Base-by-base conservation (phyloP, 2,888 invertebrate genomes). In the Pandemis corylana region DNA sequence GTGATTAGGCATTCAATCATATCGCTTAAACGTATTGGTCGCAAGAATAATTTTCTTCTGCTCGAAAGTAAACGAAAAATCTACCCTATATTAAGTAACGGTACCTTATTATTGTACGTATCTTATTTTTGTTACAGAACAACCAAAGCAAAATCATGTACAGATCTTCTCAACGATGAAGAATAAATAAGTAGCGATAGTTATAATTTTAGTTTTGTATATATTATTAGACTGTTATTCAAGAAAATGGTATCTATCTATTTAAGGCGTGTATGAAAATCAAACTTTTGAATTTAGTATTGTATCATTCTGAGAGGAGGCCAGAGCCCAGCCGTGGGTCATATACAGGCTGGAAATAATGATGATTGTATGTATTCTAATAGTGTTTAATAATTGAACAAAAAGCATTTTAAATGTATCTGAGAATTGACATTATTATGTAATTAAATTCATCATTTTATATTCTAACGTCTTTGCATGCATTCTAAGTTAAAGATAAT, bases 91-190 rank as follows among this genome's bases (percentile, higher is more conserved):
- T 36, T 36, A 36, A 4, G 28, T 49, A 49, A 12, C 46, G 13
- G 51, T 51, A 51, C 5, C n/a, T 51, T 13, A 13, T 20, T 20
- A 20, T 20, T 20, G 20, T 20, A 51, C n/a, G 13, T n/a, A 5
- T 49, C 1, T 7, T 56, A 20, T 56, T 15, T 56, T 56, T 9
- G 15, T 96, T 96, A 80, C 95, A 96, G 96, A 88, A 93, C 95
- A 78, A 94, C 95, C 87, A 96, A 96, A 94, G 96, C 96, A 61
- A 96, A 96, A 90, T 97, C 97, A 76, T 97, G 96, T 89, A 96
- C 96, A 85, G 96, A 96, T 90, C 95, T 97, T 80, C 93, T 96
- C 59, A 95, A 96, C 79, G 94, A 95, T 80, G 95, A 95, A 78
- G 92, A 95, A 81, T 95, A 88, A 95, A 12, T 44, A 44, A 44